A percentile compares a stretch with the other conserved stretches of the same genome.
These are phyloP conservation scores for Epiblema foenella DNA, from an alignment of 2,888 invertebrate species.

Conservation along the genomic window DNA sequence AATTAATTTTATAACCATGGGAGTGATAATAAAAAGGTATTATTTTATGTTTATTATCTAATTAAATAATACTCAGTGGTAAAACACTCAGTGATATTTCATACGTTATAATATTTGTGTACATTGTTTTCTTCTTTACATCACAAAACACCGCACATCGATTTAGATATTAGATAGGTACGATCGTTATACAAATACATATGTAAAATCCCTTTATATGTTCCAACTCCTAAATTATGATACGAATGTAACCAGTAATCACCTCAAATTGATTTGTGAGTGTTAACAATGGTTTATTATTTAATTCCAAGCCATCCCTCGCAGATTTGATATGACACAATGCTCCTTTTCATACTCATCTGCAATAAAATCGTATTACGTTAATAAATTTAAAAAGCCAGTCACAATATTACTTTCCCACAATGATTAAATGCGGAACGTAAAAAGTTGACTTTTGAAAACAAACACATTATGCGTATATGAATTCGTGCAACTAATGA, in stretches of 20 bases:
- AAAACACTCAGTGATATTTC: too few relatives aligned
- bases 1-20: too few relatives aligned
- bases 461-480: constrained; percentile 80
- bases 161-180: background rate
- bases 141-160: background rate
- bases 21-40: too few relatives aligned
- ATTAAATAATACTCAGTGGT: too few relatives aligned
- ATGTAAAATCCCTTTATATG: background rate
- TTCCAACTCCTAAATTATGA: background rate
- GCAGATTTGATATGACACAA: constrained; percentile 26
- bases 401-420: constrained; percentile 77
- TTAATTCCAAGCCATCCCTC: constrained; percentile 7
- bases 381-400: constrained; percentile 66
- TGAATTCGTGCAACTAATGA: constrained; percentile 83
- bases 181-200: background rate
- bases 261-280: constrained; percentile 32
- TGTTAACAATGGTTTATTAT: constrained; percentile 24
- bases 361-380: constrained; percentile 63
- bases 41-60: too few relatives aligned
- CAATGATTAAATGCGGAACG: constrained; percentile 72
- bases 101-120: too few relatives aligned
- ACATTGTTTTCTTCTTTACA: background rate
- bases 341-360: constrained; percentile 49
- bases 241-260: constrained; percentile 7
- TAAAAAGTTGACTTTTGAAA: constrained; percentile 76